Evolutionary conservation across 2,113 vertebrate species (phyloP).

Genomic region (Thunnus thynnus): DNA sequence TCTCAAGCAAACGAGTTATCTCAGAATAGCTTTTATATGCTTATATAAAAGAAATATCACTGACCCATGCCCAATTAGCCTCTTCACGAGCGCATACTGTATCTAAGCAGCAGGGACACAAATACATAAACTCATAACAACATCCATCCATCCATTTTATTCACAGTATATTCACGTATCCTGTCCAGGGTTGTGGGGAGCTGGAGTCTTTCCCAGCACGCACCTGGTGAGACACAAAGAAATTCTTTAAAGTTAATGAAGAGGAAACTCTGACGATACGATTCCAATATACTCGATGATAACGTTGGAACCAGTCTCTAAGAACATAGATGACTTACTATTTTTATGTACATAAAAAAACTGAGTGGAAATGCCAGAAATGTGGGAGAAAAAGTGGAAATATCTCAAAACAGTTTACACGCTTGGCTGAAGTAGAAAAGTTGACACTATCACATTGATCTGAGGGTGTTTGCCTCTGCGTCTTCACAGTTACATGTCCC

Average conservation of each 20-base stretch:
- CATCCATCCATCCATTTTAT: slow-evolving; percentile 10
- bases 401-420: no score
- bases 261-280: background rate
- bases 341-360: no score
- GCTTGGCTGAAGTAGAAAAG: no score
- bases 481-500: no score
- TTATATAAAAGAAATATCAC: slow-evolving; percentile 64
- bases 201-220: background rate
- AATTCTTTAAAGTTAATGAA: background rate
- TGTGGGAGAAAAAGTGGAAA: no score
- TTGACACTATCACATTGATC: no score
- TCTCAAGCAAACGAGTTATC: slow-evolving; percentile 55
- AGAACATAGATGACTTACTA: no score
- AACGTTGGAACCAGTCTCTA: background rate
- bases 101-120: slow-evolving; percentile 15
- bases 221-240: background rate
- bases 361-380: no score
- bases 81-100: slow-evolving; percentile 18
- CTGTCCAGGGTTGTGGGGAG: background rate
- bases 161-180: background rate
- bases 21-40: slow-evolving; percentile 65
- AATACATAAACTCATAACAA: slow-evolving; percentile 26
- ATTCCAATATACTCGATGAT: background rate
- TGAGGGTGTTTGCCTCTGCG: no score
- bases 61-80: slow-evolving; percentile 64